Conservation (phyloP, 2,888 invertebrate genomes). For the Thera obeliscata region DNA sequence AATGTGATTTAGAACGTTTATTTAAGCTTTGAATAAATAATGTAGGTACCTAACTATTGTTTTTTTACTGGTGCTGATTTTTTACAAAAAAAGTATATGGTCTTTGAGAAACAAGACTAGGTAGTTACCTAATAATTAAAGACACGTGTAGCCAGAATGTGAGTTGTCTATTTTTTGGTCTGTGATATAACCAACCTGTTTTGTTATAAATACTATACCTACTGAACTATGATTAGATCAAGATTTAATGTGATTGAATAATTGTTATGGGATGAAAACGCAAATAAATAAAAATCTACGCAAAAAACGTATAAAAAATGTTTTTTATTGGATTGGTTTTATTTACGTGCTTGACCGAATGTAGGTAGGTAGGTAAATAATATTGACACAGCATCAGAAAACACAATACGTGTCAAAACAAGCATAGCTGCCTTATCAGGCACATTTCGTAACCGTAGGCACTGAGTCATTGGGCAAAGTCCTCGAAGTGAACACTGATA, state of each 20-base stretch:
- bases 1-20: no score
- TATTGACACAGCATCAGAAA: background rate
- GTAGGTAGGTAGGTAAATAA: background rate
- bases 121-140: slow-evolving; percentile 1
- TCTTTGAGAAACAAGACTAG: slow-evolving; percentile 1
- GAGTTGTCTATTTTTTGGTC: slow-evolving; percentile 3
- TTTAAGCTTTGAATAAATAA: no score
- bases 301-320: no score
- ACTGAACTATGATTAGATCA: no score
- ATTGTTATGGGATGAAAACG: background rate
- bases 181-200: slow-evolving; percentile 15
- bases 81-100: no score
- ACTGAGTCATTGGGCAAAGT: slow-evolving; percentile 56
- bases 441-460: slow-evolving; percentile 42
- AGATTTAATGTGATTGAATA: no score
- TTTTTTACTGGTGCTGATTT: no score
- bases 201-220: background rate
- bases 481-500: slow-evolving; percentile 45
- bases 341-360: no score
- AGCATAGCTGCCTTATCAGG: slow-evolving; percentile 40
- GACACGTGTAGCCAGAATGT: slow-evolving; percentile 30
- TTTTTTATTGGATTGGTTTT: no score
- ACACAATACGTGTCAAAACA: slow-evolving; percentile 26
- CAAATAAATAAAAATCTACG: no score
- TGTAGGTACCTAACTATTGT: no score